phyloP scores from a whole-genome alignment of 92 coral and sea anemone genomes.

The Micromussa lordhowensis region DNA sequence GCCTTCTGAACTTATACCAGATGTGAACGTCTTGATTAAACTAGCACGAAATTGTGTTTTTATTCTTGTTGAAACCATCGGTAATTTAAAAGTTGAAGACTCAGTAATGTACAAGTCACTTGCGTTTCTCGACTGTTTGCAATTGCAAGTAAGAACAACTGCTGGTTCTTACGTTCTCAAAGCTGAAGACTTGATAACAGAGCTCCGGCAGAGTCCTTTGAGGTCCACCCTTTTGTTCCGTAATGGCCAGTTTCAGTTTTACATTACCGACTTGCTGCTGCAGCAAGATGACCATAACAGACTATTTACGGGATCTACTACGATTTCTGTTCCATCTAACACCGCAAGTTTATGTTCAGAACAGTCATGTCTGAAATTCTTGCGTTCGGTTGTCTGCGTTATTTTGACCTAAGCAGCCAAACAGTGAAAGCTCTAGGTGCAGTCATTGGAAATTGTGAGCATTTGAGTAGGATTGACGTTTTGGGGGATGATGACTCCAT shows the following conservation, averaged over 20 bases:
- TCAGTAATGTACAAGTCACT: not conserved
- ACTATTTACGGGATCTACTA: not conserved
- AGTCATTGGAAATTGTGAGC: not conserved
- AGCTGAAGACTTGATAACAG: not conserved
- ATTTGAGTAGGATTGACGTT: not conserved
- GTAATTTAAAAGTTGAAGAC: not conserved
- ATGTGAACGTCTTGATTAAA: not conserved
- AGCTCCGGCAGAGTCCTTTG: not conserved
- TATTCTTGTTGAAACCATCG: too few species aligned
- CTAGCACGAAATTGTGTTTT: not conserved
- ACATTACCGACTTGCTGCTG: not conserved
- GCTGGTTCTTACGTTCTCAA: not conserved
- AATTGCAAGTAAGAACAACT: not conserved
- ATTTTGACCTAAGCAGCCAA: not conserved
- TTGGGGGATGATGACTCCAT: not conserved
- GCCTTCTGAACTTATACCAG: not conserved
- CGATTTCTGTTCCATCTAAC: not conserved
- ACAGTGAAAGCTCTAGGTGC: not conserved
- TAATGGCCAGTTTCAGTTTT: not conserved
- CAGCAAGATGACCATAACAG: not conserved
- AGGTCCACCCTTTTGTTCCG: too few species aligned
- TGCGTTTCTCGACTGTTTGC: not conserved
- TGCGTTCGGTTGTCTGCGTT: not conserved
- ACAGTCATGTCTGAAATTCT: slow-evolving; percentile 7
- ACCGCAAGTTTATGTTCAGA: not conserved